These are phyloP conservation scores for Rhizomys pruinosus DNA, from an alignment of 2,113 vertebrate species.

Conservation along the genomic window DNA sequence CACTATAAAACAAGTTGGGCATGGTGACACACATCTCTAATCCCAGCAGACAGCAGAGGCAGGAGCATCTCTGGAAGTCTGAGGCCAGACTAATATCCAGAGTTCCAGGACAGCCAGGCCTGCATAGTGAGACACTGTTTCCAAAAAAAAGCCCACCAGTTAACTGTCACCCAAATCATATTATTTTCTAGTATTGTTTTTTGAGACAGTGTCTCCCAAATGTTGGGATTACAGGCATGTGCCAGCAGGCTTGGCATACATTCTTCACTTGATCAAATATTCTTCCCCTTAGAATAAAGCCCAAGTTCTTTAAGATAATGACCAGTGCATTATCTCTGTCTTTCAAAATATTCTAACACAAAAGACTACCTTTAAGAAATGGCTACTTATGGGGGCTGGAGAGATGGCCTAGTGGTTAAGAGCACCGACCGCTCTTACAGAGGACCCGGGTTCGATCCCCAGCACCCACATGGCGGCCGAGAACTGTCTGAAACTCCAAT, in stretches of 20 bases:
- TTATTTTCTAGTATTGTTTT: not conserved
- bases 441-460: too few relatives aligned
- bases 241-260: not conserved
- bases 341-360: constrained; percentile 23
- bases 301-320: constrained; percentile 24
- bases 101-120: too few relatives aligned
- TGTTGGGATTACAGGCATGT: not conserved
- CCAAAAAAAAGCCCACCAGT: not conserved
- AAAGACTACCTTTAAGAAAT: not conserved
- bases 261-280: not conserved
- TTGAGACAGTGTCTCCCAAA: not conserved
- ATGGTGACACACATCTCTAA: too few relatives aligned
- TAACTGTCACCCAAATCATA: constrained; percentile 4
- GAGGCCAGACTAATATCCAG: too few relatives aligned
- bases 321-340: not conserved
- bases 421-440: too few relatives aligned
- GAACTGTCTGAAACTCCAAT: too few relatives aligned
- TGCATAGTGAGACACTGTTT: too few relatives aligned
- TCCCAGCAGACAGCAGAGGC: too few relatives aligned
- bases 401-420: too few relatives aligned
- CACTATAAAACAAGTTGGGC: not conserved
- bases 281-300: constrained; percentile 22
- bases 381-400: too few relatives aligned
- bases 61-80: too few relatives aligned
- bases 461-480: too few relatives aligned